Base-by-base conservation (phyloP, 2,113 vertebrate genomes). In the Periophthalmodon schlosseri region DNA sequence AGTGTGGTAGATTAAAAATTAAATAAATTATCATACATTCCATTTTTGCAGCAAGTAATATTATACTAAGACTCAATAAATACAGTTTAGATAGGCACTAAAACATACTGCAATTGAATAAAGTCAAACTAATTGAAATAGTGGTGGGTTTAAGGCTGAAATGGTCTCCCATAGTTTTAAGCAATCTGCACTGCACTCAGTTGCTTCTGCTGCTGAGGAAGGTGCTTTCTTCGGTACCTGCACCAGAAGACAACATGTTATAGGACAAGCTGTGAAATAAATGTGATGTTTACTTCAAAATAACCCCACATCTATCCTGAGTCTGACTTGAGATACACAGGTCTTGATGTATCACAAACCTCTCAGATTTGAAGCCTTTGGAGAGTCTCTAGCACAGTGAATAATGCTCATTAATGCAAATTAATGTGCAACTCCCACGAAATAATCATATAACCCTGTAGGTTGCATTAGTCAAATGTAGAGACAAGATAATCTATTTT, bases 141-240 rank as follows among this genome's bases (percentile, higher is more conserved):
- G 28, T 65, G 34, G 63, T n/a, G 3, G 34, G 34, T 3, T 3
- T 10, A 44, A 7, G 39, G 39, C 8, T n/a, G 63, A 65, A 39
- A n/a, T 65, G 63, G 7, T 15, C 14, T 28, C 20, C 1, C 12
- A 0, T 9, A 34, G 18, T 3, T 65, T 65, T 69, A 88, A 36
- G 21, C 50, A 5, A 2, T 52, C 78, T 83, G 81, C 60, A 83
- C 85, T 75, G 78, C 84, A 77, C 77, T 78, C 18, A 73, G 78
- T 3, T 0, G 66, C 49, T 79, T 89, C 56, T 73, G 83, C 16
- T 84, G 81, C 15, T 4, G 50, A 10, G 24, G 57, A 39, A 77
- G 84, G 66, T 47, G 81, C 23, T 83, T 91, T 64, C 71, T 86
- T 79, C 84, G 85, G 21, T 80, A 90, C 86, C 88, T 92, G 86